These are phyloP conservation scores for Poliocrania exsul DNA, from an alignment of 2,797 vertebrate species.

Conservation along the genomic window DNA sequence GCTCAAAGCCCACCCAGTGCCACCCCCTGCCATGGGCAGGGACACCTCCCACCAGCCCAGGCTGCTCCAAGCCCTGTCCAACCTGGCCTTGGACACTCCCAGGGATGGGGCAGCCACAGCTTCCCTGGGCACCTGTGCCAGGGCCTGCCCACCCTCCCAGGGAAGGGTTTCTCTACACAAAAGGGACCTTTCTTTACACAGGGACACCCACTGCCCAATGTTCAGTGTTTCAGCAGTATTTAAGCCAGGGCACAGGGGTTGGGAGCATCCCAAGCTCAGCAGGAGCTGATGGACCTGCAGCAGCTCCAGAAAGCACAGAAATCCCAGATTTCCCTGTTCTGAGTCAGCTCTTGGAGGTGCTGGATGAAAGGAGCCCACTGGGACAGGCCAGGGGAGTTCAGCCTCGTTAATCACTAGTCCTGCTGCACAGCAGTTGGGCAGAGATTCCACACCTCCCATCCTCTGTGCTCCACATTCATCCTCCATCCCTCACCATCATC, in stretches of 20 bases:
- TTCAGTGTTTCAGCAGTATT: not conserved
- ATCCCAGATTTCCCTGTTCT: not conserved
- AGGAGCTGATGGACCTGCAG: not conserved
- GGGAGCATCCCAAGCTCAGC: not conserved
- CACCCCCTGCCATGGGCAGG: not conserved
- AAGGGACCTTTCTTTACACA: fast-evolving
- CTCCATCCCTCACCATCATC: fast-evolving
- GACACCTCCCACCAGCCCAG: not conserved
- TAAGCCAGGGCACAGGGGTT: not conserved
- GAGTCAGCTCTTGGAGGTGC: fast-evolving
- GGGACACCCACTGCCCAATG: not conserved
- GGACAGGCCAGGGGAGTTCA: not conserved
- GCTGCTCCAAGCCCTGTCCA: fast-evolving
- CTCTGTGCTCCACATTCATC: not conserved
- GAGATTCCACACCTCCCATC: not conserved
- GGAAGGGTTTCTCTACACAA: not conserved
- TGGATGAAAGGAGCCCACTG: fast-evolving
- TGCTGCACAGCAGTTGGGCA: not conserved
- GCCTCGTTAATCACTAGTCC: not conserved
- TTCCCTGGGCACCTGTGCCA: not conserved
- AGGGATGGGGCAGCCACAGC: not conserved
- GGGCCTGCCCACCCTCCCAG: fast-evolving
- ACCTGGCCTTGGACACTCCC: not conserved
- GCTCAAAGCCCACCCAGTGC: fast-evolving
- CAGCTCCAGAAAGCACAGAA: not conserved